phyloP scores from a whole-genome alignment of 2,797 vertebrate species.

The Mormyrops attenuatus region DNA sequence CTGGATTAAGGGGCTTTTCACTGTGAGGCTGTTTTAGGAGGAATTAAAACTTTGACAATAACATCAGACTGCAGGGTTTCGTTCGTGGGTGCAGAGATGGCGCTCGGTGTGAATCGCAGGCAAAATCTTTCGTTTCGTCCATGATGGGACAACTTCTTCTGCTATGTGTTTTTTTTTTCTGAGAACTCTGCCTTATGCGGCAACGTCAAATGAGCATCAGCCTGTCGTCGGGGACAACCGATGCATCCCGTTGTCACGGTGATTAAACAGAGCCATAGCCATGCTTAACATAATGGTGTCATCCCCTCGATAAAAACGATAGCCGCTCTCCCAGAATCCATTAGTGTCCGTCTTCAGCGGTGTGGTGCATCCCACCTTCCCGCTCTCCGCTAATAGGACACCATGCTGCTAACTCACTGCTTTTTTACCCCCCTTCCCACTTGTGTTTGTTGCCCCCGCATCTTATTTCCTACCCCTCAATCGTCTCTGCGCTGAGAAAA shows the following conservation, averaged over 20 bases:
- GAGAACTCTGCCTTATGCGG: neutral
- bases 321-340: slow-evolving; percentile 46
- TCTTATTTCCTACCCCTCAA: slow-evolving; percentile 47
- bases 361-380: slow-evolving; percentile 31
- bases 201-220: neutral
- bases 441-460: slow-evolving; percentile 26
- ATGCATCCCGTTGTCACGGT: slow-evolving; percentile 44
- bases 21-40: slow-evolving; percentile 8
- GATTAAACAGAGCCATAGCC: slow-evolving; percentile 48
- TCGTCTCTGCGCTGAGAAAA: slow-evolving; percentile 58
- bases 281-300: slow-evolving; percentile 49
- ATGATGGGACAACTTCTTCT: neutral
- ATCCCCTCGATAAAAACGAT: slow-evolving; percentile 48
- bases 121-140: neutral
- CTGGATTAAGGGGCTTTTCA: slow-evolving; percentile 27
- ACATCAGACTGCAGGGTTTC: neutral
- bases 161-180: neutral
- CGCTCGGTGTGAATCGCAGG: too few relatives aligned
- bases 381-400: slow-evolving; percentile 35
- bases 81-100: neutral
- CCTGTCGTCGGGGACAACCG: slow-evolving; percentile 29
- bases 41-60: slow-evolving; percentile 4
- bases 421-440: slow-evolving; percentile 27
- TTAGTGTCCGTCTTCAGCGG: slow-evolving; percentile 49
- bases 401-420: slow-evolving; percentile 44